Percentiles rank a stretch among this genome's conserved stretches.
Conservation (phyloP, 2,113 vertebrate genomes). For the Panthera leo region DNA sequence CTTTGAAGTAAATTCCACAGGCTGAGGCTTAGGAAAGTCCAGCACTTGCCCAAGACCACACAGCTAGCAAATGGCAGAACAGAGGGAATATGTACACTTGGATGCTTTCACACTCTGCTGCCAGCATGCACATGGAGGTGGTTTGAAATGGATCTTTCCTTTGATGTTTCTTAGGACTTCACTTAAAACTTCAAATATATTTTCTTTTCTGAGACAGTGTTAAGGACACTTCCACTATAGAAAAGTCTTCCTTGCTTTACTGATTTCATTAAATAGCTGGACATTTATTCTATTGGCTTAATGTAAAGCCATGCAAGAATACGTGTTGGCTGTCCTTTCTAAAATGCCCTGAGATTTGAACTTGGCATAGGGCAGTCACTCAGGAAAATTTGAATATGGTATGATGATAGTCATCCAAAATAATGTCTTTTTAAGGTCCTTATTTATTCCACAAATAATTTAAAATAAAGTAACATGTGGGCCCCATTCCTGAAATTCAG, state of each 20-base stretch:
- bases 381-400: constrained; percentile 23
- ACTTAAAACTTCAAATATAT: constrained; percentile 57
- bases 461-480: not conserved
- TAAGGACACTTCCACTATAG: constrained; percentile 63
- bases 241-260: constrained; percentile 45
- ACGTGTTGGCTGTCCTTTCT: not conserved
- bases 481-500: constrained; percentile 31
- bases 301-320: not conserved
- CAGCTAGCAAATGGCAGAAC: not conserved
- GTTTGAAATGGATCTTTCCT: constrained; percentile 63
- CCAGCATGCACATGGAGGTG: not conserved
- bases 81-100: not conserved
- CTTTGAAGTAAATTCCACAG: not conserved
- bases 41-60: not conserved
- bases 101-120: not conserved
- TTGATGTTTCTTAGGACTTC: constrained; percentile 60
- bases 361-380: not conserved
- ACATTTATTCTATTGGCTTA: constrained; percentile 32
- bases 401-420: constrained; percentile 34
- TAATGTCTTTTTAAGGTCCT: constrained; percentile 49
- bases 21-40: not conserved
- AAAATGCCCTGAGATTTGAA: constrained; percentile 24
- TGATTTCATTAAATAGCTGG: constrained; percentile 44
- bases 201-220: constrained; percentile 41
- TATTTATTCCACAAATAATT: constrained; percentile 46